A percentile compares a stretch with the other conserved stretches of the same genome.
Conservation (phyloP, 2,888 invertebrate species). For the Cecidostiba fungosa region DNA sequence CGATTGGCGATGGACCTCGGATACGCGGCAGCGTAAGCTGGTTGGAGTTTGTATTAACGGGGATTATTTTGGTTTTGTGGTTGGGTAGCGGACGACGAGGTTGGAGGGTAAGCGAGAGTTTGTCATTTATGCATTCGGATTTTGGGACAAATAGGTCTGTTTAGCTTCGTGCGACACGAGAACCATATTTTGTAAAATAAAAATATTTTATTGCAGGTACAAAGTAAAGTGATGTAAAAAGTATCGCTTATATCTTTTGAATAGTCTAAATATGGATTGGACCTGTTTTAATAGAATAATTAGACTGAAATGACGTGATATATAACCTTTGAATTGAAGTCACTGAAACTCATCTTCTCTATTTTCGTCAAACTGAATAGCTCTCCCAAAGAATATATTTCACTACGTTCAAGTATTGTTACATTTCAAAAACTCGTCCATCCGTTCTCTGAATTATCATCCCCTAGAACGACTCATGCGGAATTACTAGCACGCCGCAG, state of each 20-base stretch:
- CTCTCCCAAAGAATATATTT: too few relatives aligned
- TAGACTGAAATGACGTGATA: too few relatives aligned
- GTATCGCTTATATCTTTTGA: too few relatives aligned
- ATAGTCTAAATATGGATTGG: too few relatives aligned
- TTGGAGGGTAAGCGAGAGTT: not conserved
- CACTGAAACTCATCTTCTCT: too few relatives aligned
- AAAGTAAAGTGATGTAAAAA: too few relatives aligned
- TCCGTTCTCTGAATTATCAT: not conserved
- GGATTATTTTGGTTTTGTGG: not conserved
- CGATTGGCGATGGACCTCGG: not conserved
- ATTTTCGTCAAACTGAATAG: too few relatives aligned
- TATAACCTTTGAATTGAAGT: too few relatives aligned
- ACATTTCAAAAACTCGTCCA: not conserved
- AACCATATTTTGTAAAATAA: too few relatives aligned
- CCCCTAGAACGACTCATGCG: not conserved
- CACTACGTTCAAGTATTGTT: not conserved
- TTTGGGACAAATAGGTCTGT: not conserved
- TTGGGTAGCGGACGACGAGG: not conserved
- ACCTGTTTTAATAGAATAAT: too few relatives aligned
- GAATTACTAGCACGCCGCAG: not conserved
- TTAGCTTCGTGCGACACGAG: not conserved
- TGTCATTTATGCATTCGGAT: not conserved
- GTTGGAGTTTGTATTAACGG: not conserved
- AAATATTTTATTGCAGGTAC: too few relatives aligned
- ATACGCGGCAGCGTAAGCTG: not conserved